Evolutionary conservation across 2,113 vertebrate genomes (phyloP).

Genomic region (Rhinolophus ferrumequinum): DNA sequence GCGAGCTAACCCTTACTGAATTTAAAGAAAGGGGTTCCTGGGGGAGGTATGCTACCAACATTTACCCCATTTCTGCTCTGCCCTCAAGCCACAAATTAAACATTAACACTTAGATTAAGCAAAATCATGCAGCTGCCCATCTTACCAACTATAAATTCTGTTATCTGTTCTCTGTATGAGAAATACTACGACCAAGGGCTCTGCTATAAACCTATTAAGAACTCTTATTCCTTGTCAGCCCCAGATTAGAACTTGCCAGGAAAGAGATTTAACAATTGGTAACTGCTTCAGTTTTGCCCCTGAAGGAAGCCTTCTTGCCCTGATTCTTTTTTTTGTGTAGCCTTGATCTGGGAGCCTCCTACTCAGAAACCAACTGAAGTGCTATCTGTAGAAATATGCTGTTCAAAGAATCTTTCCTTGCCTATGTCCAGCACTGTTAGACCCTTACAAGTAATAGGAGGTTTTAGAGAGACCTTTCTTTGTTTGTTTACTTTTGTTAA

Average conservation of each 20-base stretch:
- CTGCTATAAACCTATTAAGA: background rate
- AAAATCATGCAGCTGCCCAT: background rate
- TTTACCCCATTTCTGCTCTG: background rate
- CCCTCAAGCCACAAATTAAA: background rate
- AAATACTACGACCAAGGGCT: background rate
- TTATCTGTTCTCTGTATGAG: background rate
- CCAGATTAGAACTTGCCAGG: background rate
- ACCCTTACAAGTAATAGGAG: background rate
- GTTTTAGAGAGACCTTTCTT: background rate
- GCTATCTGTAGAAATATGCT: background rate
- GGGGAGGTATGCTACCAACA: background rate
- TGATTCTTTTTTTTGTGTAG: background rate
- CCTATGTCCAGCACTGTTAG: background rate
- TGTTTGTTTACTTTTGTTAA: background rate
- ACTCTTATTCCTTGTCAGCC: background rate
- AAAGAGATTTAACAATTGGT: background rate
- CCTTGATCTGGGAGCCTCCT: background rate
- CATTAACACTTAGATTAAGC: background rate
- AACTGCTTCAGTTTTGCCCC: background rate
- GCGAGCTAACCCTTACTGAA: background rate
- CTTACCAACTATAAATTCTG: background rate
- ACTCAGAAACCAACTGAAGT: background rate
- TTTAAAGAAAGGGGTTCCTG: background rate
- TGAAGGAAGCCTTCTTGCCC: background rate
- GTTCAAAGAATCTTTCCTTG: background rate